Conservation (phyloP, 2,888 invertebrate genomes). For the Euplagia quadripunctaria region DNA sequence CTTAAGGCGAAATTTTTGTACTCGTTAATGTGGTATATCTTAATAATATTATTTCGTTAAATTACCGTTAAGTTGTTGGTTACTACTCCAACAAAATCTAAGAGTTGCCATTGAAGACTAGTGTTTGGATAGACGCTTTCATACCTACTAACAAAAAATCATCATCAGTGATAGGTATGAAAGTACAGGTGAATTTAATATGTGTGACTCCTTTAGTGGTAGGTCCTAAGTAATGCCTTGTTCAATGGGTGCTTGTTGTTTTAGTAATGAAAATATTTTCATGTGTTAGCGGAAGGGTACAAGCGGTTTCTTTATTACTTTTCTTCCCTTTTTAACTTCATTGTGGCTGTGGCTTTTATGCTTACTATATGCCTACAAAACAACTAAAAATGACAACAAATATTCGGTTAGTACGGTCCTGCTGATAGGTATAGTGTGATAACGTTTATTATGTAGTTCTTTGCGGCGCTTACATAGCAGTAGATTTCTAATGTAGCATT, state of each 20-base stretch:
- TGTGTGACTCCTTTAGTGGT: not conserved
- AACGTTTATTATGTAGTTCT: too few species aligned
- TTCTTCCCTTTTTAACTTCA: too few species aligned
- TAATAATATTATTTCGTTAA: not conserved
- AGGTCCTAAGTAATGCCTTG: not conserved
- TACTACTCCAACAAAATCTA: too few species aligned
- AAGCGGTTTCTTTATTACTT: not conserved
- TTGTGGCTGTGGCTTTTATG: too few species aligned
- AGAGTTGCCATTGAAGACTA: not conserved
- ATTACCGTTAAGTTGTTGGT: too few species aligned
- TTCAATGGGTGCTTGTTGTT: not conserved
- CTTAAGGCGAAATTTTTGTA: not conserved
- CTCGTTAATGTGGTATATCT: not conserved
- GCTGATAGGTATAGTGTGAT: too few species aligned
- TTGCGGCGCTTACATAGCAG: too few species aligned
- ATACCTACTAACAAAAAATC: not conserved
- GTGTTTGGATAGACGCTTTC: not conserved
- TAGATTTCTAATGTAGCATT: not conserved
- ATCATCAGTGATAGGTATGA: too few species aligned
- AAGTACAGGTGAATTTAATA: not conserved
- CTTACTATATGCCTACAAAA: too few species aligned
- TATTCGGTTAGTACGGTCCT: too few species aligned
- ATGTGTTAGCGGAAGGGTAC: not conserved
- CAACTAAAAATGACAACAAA: too few species aligned
- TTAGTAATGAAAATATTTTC: not conserved